Evolutionary conservation across 2,797 vertebrate genomes (phyloP).

Genomic region (Sphenopsis melanotis): DNA sequence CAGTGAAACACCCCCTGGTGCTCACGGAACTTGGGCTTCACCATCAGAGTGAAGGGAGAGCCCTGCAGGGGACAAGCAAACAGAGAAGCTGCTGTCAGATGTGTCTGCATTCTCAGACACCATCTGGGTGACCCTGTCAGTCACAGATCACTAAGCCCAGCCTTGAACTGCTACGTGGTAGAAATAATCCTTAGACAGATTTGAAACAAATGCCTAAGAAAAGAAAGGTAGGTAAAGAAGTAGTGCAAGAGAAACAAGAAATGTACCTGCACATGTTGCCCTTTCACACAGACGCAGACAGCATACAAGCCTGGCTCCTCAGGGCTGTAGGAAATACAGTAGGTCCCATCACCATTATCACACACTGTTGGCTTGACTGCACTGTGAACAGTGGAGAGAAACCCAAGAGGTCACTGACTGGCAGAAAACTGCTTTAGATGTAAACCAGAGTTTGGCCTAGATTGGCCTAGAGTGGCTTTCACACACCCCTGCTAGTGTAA

Average conservation of each 20-base stretch:
- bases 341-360: conserved; percentile 86
- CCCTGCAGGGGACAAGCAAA: conserved; percentile 74
- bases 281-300: conserved; percentile 82
- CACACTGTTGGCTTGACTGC: conserved; percentile 72
- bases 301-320: conserved; percentile 79
- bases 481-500: background rate
- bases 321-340: conserved; percentile 82
- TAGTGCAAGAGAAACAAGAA: background rate
- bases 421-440: background rate
- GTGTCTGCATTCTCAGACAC: background rate
- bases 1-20: conserved; percentile 89
- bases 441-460: background rate
- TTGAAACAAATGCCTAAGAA: background rate
- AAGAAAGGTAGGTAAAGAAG: background rate
- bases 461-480: background rate
- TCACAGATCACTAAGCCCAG: background rate
- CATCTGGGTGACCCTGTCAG: background rate
- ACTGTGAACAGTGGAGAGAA: conserved; percentile 62
- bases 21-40: conserved; percentile 77
- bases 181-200: background rate
- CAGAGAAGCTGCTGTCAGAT: background rate
- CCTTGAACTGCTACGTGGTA: background rate
- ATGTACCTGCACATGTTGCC: conserved; percentile 86
- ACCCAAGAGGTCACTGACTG: background rate
- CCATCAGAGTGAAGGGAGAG: conserved; percentile 82